A percentile compares a stretch with the other conserved stretches of the same genome.
Evolutionary conservation across 1,140 invertebrate species (phyloP).

Genomic region (Diachasmimorpha longicaudata): DNA sequence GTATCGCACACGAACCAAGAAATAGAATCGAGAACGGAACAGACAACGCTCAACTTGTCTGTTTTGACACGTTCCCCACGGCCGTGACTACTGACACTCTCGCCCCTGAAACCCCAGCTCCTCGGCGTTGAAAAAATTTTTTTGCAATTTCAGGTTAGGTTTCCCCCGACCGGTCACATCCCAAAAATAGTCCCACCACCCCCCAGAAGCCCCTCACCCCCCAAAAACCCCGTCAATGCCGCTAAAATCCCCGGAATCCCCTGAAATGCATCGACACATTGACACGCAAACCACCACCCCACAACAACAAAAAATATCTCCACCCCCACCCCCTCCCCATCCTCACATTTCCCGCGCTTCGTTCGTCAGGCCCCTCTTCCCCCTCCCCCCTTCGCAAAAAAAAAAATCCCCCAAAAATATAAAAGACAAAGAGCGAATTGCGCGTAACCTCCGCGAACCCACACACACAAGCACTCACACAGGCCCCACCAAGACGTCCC

Average conservation of each 20-base stretch:
- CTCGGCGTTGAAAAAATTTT: neutral
- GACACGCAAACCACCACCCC: neutral
- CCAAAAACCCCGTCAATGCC: neutral
- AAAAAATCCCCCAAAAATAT: neutral
- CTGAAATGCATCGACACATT: neutral
- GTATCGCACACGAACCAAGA: neutral
- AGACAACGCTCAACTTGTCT: neutral
- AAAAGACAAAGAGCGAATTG: neutral
- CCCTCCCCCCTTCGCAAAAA: neutral
- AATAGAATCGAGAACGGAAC: neutral
- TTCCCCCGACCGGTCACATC: too few species aligned
- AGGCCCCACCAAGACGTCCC: too few species aligned
- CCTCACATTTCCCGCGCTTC: neutral
- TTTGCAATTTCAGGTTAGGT: neutral
- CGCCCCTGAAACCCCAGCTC: neutral
- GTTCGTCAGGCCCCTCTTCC: neutral
- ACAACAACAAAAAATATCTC: neutral
- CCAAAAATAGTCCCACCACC: too few species aligned
- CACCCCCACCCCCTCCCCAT: neutral
- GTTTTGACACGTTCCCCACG: neutral
- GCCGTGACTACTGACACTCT: conserved; percentile 3
- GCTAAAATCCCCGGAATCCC: neutral
- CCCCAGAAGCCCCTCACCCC: too few species aligned
- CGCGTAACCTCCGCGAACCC: neutral
- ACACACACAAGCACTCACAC: neutral